Conservation (phyloP, 1,140 invertebrate genomes). For the Drosophila sechellia region DNA sequence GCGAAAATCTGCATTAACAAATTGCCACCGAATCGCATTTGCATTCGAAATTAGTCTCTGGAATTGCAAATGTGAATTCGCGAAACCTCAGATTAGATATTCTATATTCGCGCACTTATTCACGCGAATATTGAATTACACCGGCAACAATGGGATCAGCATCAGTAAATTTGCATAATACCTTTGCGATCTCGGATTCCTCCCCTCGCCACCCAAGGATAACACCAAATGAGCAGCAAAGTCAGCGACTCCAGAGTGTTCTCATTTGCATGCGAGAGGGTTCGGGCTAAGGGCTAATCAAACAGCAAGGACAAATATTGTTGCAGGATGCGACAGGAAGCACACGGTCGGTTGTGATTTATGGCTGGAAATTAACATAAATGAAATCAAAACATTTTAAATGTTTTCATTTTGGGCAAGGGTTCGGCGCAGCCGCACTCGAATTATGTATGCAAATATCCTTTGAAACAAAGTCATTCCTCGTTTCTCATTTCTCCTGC, state of each 20-base stretch:
- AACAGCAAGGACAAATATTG: conserved; percentile 54
- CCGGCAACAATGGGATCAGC: conserved; percentile 50
- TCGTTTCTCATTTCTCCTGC: neutral
- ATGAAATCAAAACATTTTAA: conserved; percentile 76
- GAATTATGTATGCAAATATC: conserved; percentile 68
- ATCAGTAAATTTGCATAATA: conserved; percentile 66
- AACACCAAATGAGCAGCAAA: conserved; percentile 47
- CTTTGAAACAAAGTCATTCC: conserved; percentile 68
- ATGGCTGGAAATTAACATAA: conserved; percentile 75
- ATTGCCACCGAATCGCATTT: conserved; percentile 43
- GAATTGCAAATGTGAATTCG: conserved; percentile 44
- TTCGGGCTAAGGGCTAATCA: conserved; percentile 54
- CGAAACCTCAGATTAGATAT: conserved; percentile 22
- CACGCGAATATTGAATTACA: conserved; percentile 76
- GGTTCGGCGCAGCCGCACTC: conserved; percentile 11
- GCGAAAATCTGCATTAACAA: conserved; percentile 53
- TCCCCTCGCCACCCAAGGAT: conserved; percentile 41
- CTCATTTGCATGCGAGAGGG: conserved; percentile 58
- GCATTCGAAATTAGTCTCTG: conserved; percentile 59
- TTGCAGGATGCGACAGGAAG: conserved; percentile 60
- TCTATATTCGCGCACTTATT: conserved; percentile 27
- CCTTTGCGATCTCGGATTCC: conserved; percentile 16
- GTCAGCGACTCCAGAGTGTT: conserved; percentile 27
- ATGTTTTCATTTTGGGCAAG: conserved; percentile 67
- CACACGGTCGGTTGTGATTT: conserved; percentile 69